Conservation (phyloP, 2,113 vertebrate species). For the Rhynchomys soricoides region DNA sequence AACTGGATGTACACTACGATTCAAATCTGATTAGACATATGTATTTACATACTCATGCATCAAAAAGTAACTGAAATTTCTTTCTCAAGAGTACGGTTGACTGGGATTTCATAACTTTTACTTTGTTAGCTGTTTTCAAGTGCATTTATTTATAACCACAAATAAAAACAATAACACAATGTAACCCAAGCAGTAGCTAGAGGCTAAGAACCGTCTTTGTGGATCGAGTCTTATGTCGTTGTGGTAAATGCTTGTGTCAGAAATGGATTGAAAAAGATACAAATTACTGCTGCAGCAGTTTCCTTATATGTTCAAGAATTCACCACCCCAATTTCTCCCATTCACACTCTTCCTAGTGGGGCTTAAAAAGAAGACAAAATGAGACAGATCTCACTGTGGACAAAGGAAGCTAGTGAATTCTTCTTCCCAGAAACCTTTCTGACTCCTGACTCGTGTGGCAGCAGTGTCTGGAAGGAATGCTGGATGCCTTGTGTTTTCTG, state of each 20-base stretch:
- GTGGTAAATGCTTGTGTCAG: not conserved
- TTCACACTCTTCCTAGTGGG: not conserved
- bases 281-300: not conserved
- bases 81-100: not conserved
- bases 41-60: not conserved
- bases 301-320: not conserved
- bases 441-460: not conserved
- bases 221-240: not conserved
- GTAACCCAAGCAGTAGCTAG: not conserved
- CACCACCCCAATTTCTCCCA: not conserved
- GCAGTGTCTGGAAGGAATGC: not conserved
- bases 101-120: conserved; percentile 9
- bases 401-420: not conserved
- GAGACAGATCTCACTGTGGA: not conserved
- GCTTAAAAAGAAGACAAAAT: not conserved
- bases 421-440: not conserved
- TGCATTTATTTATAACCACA: conserved; percentile 36
- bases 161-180: not conserved
- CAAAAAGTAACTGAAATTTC: conserved; percentile 43
- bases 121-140: conserved; percentile 29
- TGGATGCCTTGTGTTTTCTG: not conserved
- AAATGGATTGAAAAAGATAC: conserved; percentile 13
- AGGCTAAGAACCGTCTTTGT: not conserved
- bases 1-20: not conserved
- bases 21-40: conserved; percentile 16